Conservation (phyloP, 35 echinoderm and acorn worm species). For the Acanthaster planci region DNA sequence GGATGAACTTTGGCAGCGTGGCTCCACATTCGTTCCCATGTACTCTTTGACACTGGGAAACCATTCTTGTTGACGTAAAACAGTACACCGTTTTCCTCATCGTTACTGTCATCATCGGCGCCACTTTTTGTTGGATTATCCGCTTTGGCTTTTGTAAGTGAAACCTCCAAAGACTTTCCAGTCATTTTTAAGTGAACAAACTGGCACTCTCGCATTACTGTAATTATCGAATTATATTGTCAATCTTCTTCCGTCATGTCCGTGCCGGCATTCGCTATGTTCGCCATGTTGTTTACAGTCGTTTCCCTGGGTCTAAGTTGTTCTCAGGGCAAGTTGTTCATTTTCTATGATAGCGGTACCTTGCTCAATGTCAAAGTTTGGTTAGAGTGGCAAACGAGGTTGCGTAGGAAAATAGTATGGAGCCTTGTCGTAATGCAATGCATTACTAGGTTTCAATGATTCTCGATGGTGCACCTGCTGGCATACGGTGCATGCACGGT, state of each 20-base stretch:
- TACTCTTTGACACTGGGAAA: conserved; percentile 73
- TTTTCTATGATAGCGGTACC: too few relatives aligned
- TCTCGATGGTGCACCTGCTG: too few relatives aligned
- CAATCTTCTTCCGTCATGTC: too few relatives aligned
- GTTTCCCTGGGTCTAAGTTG: background rate
- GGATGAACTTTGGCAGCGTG: conserved; percentile 84
- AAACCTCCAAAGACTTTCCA: background rate
- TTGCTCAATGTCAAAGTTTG: too few relatives aligned
- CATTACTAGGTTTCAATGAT: too few relatives aligned
- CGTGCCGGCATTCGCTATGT: background rate
- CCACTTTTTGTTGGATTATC: background rate
- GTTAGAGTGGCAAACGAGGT: too few relatives aligned
- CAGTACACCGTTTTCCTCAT: conserved; percentile 53
- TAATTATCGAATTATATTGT: too few relatives aligned
- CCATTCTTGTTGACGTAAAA: conserved; percentile 98
- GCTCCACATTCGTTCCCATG: conserved; percentile 90
- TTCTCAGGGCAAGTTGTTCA: background rate
- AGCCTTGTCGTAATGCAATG: too few relatives aligned
- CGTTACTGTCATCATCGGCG: conserved; percentile 36
- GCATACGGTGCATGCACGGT: too few relatives aligned
- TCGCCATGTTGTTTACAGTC: background rate
- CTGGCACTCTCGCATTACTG: too few relatives aligned
- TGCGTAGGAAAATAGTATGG: too few relatives aligned
- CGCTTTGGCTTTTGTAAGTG: conserved; percentile 3
- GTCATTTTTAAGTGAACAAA: background rate